Evolutionary conservation across 2,888 invertebrate species (phyloP).

Genomic region (Ormyrus rosae): DNA sequence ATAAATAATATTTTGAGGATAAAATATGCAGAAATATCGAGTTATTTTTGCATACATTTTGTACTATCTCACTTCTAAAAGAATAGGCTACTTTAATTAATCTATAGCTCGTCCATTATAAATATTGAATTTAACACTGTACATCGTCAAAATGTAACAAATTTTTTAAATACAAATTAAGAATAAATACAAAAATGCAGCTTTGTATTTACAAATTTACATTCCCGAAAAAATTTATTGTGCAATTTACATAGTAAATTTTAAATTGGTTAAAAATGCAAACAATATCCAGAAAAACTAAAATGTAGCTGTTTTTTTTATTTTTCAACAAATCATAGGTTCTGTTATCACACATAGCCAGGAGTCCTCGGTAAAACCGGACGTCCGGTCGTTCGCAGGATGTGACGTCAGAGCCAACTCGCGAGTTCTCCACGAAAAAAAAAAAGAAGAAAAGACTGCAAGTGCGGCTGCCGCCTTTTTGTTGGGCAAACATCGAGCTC

Average conservation of each 20-base stretch:
- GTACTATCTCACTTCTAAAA: no score
- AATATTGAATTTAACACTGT: no score
- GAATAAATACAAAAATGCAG: no score
- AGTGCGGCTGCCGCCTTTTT: conserved; percentile 33
- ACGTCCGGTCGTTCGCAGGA: conserved; percentile 73
- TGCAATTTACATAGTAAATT: background rate
- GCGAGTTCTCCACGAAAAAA: conserved; percentile 34
- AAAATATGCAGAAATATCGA: background rate
- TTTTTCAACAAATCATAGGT: conserved; percentile 60
- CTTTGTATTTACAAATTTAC: no score
- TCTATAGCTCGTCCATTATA: no score
- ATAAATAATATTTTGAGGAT: conserved; percentile 26
- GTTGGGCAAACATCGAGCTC: conserved; percentile 61
- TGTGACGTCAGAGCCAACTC: conserved; percentile 69
- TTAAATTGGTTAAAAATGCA: background rate
- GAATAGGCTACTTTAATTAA: no score
- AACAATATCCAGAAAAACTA: background rate
- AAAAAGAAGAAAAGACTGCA: background rate
- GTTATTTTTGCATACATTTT: no score
- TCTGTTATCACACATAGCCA: conserved; percentile 70
- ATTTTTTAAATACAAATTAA: no score
- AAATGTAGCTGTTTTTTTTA: background rate
- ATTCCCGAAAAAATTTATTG: no score
- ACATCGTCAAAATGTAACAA: no score
- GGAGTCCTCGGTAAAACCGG: conserved; percentile 71